Evolutionary conservation across 1,140 invertebrate genomes (phyloP), one percentile per base, ranked within the genome.

Genomic region (Pseudomyrmex gracilis): DNA sequence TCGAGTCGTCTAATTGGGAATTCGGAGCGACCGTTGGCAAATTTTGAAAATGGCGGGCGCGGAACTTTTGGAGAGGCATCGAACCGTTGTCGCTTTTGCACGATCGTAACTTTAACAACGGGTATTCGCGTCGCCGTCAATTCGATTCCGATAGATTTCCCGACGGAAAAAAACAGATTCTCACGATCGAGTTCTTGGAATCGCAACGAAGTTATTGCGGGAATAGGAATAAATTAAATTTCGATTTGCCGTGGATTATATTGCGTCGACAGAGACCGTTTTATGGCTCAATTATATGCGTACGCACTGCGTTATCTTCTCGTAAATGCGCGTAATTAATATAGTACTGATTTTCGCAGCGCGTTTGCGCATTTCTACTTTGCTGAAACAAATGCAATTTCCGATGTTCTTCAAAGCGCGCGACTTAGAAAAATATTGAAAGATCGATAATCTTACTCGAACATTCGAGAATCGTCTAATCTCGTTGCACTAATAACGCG

Each of bases 11-110:
- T 2, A 34, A 8, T 4, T 13, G 15, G 13, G 17, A 34, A 0
- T 1, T 61, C 47, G 13, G 57, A 43, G 63, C 17, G 24, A 12
- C 66, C 53, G 43, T 60, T 78, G 20, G 73, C 53, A 45, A 76
- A 82, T 83, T 89, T 89, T 89, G 87, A 89, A 89, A 89, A 89
- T 89, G 88, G 88, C 88, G 88, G 88, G 88, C 87, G 87, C 85
- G 87, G 82, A 84, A 77, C 70, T 88, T 88, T 86, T 45, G 58
- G 82, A 60, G 77, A 74, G 45, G n/a, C 12, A 60, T 13, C 84
- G 71, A 60, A n/a, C 20, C 10, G 15, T 2, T 3, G 73, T 67
- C 73, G 61, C 61, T 13, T 58, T 43, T 43, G 24, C 7, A 8
- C n/a, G 9, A 17, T n/a, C 17, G 5, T 9, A 17, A 17, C 24